Evolutionary conservation across 2,113 vertebrate species (phyloP).

Genomic region (Mirounga angustirostris): DNA sequence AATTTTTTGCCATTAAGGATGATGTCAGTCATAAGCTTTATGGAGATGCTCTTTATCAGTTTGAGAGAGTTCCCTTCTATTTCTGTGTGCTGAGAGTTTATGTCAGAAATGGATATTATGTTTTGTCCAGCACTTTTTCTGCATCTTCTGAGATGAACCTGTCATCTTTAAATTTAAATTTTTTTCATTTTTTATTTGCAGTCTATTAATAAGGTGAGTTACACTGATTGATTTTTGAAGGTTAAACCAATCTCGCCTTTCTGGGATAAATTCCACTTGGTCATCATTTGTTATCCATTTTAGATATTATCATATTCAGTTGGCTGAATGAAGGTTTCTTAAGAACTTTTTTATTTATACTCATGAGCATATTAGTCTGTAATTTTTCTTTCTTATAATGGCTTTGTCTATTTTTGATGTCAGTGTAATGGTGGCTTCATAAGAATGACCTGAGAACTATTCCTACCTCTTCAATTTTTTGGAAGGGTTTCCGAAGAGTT

Average conservation of each 20-base stretch:
- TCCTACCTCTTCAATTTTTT: neutral
- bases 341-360: neutral
- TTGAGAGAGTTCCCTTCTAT: neutral
- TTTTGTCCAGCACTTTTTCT: neutral
- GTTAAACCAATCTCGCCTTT: neutral
- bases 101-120: neutral
- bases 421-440: neutral
- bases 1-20: neutral
- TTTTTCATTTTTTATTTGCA: constrained; percentile 3
- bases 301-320: neutral
- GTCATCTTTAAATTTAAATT: neutral
- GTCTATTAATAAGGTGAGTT: neutral
- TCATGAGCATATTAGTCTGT: neutral
- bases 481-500: neutral
- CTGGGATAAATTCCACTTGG: neutral
- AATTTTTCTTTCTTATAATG: constrained; percentile 13
- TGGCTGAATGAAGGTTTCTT: neutral
- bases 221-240: neutral
- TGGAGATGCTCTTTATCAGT: neutral
- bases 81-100: neutral
- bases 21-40: neutral
- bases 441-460: neutral
- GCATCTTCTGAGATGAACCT: neutral
- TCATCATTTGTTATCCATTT: constrained; percentile 1
- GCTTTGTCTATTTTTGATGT: neutral